Evolutionary conservation across 2,888 invertebrate species (phyloP), one percentile per base, ranked within the genome.

Genomic region (Callosobruchus maculatus): DNA sequence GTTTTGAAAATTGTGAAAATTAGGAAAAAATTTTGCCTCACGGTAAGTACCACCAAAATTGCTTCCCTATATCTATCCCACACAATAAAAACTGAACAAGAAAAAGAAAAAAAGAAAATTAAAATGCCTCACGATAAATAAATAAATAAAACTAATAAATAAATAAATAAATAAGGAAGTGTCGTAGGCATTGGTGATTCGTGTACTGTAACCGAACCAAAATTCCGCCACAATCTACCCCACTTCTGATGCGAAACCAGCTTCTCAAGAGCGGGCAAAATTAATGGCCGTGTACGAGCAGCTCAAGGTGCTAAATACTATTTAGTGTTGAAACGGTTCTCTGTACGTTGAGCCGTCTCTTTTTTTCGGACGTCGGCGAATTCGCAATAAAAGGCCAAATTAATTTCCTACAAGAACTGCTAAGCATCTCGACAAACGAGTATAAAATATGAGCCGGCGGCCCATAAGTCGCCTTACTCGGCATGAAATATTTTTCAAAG

Each of bases 351-450:
- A 49, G 49, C 49, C 49, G 49, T 49, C 49, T 49, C 49, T 49
- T 49, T 49, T 71, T 31, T 71, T 71, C 30, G 31, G 22, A 21
- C 20, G 71, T 71, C 31, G 26, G 22, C 31, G 49, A 18, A 18
- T 18, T 13, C 49, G 49, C 13, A 49, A 49, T 81, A 83, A 83
- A 83, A 82, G 78, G 79, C 77, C 79, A 80, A 83, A 85, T 85
- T 85, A 85, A 85, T 85, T 84, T 83, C 81, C 82, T 82, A 82
- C 83, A 83, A 83, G 84, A 82, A 81, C 83, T 81, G 83, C 83
- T 83, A 82, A 85, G 81, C 83, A 82, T 82, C 84, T 82, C 83
- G 85, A 85, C 85, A 85, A 85, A 85, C 84, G 83, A 83, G 83
- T 81, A 81, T 85, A 84, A 84, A 84, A 85, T 85, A 85, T 84